Evolutionary conservation across 2,113 vertebrate species (phyloP).

Genomic region (Emydocephalus ijimae): DNA sequence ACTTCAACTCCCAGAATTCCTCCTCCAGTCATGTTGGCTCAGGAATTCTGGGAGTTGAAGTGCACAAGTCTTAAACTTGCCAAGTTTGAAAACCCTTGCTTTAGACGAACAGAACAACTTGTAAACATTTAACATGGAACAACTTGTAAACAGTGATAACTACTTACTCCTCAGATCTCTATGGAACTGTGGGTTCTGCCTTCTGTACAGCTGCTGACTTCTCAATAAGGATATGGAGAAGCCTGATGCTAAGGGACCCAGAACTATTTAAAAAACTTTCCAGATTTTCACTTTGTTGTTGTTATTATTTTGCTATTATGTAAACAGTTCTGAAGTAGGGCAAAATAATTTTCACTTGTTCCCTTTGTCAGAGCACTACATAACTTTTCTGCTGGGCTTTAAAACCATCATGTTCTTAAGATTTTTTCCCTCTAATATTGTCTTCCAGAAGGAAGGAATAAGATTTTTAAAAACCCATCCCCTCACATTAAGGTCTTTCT

Average conservation of each 20-base stretch:
- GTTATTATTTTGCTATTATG: not conserved
- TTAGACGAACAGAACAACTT: too few relatives aligned
- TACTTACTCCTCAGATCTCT: constrained; percentile 32
- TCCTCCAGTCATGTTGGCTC: too few relatives aligned
- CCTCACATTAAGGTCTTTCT: constrained; percentile 28
- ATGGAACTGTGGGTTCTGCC: not conserved
- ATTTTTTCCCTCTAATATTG: not conserved
- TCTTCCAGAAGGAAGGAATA: not conserved
- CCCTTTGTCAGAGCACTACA: constrained; percentile 2
- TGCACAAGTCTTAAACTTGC: too few relatives aligned
- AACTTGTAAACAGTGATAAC: not conserved
- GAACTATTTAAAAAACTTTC: not conserved
- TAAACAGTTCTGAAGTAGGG: constrained; percentile 13
- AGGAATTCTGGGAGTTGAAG: too few relatives aligned
- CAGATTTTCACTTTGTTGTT: not conserved
- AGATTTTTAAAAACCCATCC: not conserved
- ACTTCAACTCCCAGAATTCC: too few relatives aligned
- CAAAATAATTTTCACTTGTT: not conserved
- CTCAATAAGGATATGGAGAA: constrained; percentile 16
- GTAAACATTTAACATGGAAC: not conserved
- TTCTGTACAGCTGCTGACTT: constrained; percentile 21
- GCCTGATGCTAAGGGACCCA: constrained; percentile 11
- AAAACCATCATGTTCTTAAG: not conserved
- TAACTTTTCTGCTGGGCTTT: not conserved
- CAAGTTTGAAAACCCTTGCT: too few relatives aligned